Conservation (phyloP, 2,113 vertebrate genomes). For the Paralichthys olivaceus region DNA sequence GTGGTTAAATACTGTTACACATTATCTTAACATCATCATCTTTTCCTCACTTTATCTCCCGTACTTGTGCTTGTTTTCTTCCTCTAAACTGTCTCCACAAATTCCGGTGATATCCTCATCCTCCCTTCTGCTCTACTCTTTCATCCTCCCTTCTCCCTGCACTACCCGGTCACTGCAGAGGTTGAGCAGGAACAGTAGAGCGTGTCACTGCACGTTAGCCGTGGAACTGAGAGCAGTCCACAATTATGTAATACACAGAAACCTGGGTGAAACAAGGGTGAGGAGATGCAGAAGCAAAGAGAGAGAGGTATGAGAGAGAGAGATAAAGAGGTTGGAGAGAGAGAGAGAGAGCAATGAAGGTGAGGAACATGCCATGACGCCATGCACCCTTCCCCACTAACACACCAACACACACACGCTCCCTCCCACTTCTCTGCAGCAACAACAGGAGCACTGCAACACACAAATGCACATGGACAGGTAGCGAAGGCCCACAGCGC, state of each 20-base stretch:
- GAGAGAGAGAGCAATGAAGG: slow-evolving; percentile 21
- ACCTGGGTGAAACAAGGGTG: slow-evolving; percentile 56
- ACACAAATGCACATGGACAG: slow-evolving; percentile 70
- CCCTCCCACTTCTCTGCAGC: slow-evolving; percentile 34
- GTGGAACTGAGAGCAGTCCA: slow-evolving; percentile 50
- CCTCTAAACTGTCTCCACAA: slow-evolving; percentile 26
- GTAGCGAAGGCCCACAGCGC: slow-evolving; percentile 47
- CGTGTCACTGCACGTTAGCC: slow-evolving; percentile 67
- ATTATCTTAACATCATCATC: not conserved
- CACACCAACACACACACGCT: slow-evolving; percentile 29
- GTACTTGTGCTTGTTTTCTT: not conserved
- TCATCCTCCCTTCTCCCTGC: not conserved
- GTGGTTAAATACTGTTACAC: not conserved
- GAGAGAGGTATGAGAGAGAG: slow-evolving; percentile 9
- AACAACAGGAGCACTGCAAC: slow-evolving; percentile 48
- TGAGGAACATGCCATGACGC: slow-evolving; percentile 56
- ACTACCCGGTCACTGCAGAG: slow-evolving; percentile 23
- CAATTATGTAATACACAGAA: slow-evolving; percentile 68
- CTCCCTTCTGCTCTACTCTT: not conserved
- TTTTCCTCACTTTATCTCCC: not conserved
- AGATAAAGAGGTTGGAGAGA: slow-evolving; percentile 5
- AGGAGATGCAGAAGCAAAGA: slow-evolving; percentile 42
- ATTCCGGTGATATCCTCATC: slow-evolving; percentile 23
- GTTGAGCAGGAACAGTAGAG: slow-evolving; percentile 50
- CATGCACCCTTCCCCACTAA: slow-evolving; percentile 36